phyloP scores from a whole-genome alignment of 2,888 invertebrate genomes.

The Volucella zonaria region DNA sequence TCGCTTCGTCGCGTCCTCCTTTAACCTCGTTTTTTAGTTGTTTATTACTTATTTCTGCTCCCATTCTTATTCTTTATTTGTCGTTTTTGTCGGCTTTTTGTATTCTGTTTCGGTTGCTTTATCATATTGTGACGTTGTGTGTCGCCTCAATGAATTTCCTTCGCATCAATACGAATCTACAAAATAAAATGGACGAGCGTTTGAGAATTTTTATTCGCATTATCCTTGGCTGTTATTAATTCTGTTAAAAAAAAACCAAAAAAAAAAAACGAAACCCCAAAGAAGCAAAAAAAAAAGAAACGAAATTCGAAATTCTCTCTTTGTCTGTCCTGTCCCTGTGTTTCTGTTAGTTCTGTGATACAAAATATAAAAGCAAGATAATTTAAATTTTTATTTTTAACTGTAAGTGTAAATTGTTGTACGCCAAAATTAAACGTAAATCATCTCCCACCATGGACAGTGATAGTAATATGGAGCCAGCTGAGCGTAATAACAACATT shows the following conservation, averaged over 20 bases:
- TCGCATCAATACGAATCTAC: slow-evolving; percentile 42
- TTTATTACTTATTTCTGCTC: slow-evolving; percentile 56
- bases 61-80: slow-evolving; percentile 62
- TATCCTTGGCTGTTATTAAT: slow-evolving; percentile 64
- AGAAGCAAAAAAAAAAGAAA: slow-evolving; percentile 22
- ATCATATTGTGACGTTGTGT: slow-evolving; percentile 64
- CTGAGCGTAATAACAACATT: slow-evolving; percentile 80
- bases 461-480: slow-evolving; percentile 76
- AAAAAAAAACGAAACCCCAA: slow-evolving; percentile 21
- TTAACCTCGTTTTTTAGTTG: slow-evolving; percentile 64
- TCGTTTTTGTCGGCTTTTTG: slow-evolving; percentile 60
- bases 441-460: slow-evolving; percentile 67
- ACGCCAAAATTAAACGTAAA: slow-evolving; percentile 64
- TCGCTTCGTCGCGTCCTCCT: slow-evolving; percentile 58
- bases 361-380: slow-evolving; percentile 36
- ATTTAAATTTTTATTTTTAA: slow-evolving; percentile 31
- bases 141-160: slow-evolving; percentile 58
- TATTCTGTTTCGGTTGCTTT: slow-evolving; percentile 55
- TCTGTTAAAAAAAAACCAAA: slow-evolving; percentile 35
- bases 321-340: slow-evolving; percentile 10
- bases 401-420: slow-evolving; percentile 32
- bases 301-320: slow-evolving; percentile 12
- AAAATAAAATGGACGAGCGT: slow-evolving; percentile 71
- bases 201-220: slow-evolving; percentile 65
- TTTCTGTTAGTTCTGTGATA: slow-evolving; percentile 61